Evolutionary conservation across 2,888 invertebrate species (phyloP), one percentile per base, ranked within the genome.

Genomic region (Ceramica pisi): DNA sequence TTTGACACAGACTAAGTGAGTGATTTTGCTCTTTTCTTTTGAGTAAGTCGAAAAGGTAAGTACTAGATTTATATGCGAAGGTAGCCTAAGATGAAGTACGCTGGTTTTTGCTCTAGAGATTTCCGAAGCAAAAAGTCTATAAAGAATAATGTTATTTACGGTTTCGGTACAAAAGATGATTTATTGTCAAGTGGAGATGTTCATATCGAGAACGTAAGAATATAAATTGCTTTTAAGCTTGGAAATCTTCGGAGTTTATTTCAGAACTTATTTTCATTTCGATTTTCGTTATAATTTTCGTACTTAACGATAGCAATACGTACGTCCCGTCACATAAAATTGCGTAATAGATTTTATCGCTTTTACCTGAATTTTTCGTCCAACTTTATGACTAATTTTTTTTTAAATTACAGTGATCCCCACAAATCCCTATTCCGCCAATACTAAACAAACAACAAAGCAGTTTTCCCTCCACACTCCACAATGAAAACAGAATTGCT

Each of bases 401-500:
- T 44, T 26, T 78, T 56, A 50, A 62, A 81, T 65, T 50, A 41
- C 44, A 53, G 21, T 5, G 21, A 56, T 12, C 10, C 48, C 31
- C 57, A 66, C 46, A 68, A 73, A 79, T 74, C 80, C 41, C 62
- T 48, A 53, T 26, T 56, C 21, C 48, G 8, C 48, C 57, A 67
- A 50, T 26, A n/a, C 57, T 56, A 56, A 69, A 63, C 69, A 69
- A 74, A 74, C 62, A 69, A 78, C 62, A 78, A 64, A 71, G 70
- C 64, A 70, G 53, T 67, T 48, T 66, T 61, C 46, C 35, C 70
- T 62, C 31, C 21, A 59, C 65, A 72, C 50, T 73, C 75, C 31
- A 70, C 67, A 80, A 21, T 64, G 79, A 74, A 82, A 82, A 73
- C 64, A 70, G 75, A 81, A 84, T 75, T 66, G 80, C 60, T 63